phyloP scores from a whole-genome alignment of 2,797 vertebrate species.

The Artibeus lituratus region DNA sequence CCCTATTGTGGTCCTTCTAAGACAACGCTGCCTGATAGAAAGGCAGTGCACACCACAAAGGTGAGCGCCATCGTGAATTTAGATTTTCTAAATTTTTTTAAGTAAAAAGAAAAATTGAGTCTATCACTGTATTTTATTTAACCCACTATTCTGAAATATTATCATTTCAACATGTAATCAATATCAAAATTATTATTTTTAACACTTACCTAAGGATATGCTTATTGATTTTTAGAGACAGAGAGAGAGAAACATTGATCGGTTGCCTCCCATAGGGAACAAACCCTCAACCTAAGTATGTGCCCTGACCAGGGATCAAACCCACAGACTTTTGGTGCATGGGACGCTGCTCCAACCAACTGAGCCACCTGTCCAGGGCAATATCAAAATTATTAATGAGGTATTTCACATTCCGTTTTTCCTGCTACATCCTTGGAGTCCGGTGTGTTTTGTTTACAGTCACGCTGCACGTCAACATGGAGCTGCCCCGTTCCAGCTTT shows the following conservation, averaged over 20 bases:
- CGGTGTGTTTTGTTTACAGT: background rate
- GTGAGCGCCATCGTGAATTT: too few relatives aligned
- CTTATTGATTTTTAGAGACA: background rate
- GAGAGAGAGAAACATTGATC: background rate
- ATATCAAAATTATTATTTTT: background rate
- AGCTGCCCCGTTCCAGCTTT: rapidly evolving
- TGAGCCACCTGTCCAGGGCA: background rate
- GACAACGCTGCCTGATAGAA: rapidly evolving
- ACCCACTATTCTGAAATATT: background rate
- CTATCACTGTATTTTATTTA: background rate
- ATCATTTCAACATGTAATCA: background rate
- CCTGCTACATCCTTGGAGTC: background rate
- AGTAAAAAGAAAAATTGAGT: background rate
- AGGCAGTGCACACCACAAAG: background rate
- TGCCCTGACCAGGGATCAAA: background rate
- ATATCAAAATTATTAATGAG: background rate
- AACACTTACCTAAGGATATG: background rate
- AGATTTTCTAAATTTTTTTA: background rate
- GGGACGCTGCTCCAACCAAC: background rate
- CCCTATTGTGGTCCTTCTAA: background rate
- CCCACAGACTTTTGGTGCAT: background rate
- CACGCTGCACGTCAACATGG: rapidly evolving
- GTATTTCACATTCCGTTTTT: background rate
- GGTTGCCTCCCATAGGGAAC: background rate
- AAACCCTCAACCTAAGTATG: background rate